phyloP scores from a whole-genome alignment of 1,140 invertebrate species.

The Sycophila sp. region DNA sequence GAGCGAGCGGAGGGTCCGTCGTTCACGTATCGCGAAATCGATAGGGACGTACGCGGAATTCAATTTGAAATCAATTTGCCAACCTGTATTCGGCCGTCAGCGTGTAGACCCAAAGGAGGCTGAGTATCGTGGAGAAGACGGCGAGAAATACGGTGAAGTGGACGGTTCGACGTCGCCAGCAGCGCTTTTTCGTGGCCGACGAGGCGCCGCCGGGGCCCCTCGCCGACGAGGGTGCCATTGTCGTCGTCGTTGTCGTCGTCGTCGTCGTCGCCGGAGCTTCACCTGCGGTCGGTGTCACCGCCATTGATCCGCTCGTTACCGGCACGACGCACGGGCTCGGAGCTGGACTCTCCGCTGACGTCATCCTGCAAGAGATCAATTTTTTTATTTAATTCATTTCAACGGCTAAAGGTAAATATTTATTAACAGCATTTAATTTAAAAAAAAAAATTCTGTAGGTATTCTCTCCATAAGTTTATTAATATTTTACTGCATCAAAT shows the following conservation, averaged over 20 bases:
- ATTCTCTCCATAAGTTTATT: too few relatives aligned
- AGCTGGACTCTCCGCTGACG: background rate
- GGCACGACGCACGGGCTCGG: background rate
- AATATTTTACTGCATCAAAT: too few relatives aligned
- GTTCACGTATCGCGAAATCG: too few relatives aligned
- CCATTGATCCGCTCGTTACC: too few relatives aligned
- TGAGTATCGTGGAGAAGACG: constrained; percentile 36
- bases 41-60: too few relatives aligned
- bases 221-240: background rate
- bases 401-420: too few relatives aligned
- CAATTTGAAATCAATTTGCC: background rate
- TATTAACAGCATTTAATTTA: too few relatives aligned
- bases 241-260: background rate
- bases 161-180: constrained; percentile 24
- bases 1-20: too few relatives aligned
- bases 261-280: background rate
- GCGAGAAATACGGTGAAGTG: constrained; percentile 34
- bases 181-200: constrained; percentile 7
- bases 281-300: background rate
- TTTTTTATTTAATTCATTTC: too few relatives aligned
- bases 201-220: background rate
- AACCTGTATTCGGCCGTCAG: constrained; percentile 35
- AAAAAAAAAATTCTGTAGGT: too few relatives aligned
- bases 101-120: constrained; percentile 31
- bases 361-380: constrained; percentile 23